A percentile compares a stretch with the other conserved stretches of the same genome.
Conservation (phyloP, 1,140 invertebrate genomes). For the Coenobita brevimanus region DNA sequence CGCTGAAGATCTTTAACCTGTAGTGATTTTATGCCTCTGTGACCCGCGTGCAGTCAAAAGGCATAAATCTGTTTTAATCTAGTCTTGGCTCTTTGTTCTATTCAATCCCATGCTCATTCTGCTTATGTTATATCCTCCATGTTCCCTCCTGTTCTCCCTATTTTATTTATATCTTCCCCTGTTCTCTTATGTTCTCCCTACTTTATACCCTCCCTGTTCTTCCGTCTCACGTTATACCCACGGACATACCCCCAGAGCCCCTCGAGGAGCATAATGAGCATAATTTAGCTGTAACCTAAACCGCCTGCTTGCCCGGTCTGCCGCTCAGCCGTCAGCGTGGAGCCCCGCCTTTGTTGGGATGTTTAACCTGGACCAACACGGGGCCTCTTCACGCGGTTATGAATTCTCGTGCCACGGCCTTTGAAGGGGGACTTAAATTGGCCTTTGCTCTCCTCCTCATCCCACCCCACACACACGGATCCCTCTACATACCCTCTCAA, state of each 20-base stretch:
- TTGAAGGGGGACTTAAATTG: no score
- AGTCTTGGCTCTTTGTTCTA: no score
- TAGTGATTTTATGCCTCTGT: no score
- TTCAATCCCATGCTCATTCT: neutral
- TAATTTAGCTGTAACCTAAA: slow-evolving; percentile 51
- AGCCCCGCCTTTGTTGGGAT: slow-evolving; percentile 40
- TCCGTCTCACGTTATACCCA: no score
- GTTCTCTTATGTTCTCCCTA: no score
- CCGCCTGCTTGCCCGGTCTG: slow-evolving; percentile 26
- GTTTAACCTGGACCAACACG: slow-evolving; percentile 32
- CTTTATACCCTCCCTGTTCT: no score
- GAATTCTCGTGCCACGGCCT: slow-evolving; percentile 43
- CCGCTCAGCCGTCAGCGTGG: slow-evolving; percentile 34
- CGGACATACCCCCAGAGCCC: no score
- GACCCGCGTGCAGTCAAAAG: no score
- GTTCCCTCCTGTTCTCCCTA: no score
- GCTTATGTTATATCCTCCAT: slow-evolving; percentile 41
- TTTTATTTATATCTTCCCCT: no score
- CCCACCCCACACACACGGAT: neutral
- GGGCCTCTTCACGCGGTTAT: slow-evolving; percentile 45
- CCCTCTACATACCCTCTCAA: neutral
- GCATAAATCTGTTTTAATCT: no score
- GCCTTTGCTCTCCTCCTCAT: neutral
- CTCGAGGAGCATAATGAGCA: slow-evolving; percentile 47
- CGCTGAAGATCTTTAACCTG: no score